A percentile compares a stretch with the other conserved stretches of the same genome.
Conservation (phyloP, 2,888 invertebrate genomes). For the Acronicta psi region DNA sequence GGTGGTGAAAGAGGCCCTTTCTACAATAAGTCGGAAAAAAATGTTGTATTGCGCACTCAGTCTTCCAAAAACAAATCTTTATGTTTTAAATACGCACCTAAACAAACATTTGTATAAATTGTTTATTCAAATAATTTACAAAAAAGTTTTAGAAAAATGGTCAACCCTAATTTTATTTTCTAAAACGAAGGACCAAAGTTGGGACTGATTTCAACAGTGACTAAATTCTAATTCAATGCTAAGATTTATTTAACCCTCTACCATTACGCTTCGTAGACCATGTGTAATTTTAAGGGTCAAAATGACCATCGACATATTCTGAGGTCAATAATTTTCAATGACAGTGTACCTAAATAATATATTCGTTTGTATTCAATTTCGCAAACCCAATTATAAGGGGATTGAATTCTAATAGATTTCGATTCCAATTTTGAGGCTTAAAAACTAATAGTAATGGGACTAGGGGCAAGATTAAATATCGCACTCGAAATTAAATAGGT, state of each 20-base stretch:
- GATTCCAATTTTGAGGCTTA: slow-evolving; percentile 67
- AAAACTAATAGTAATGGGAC: slow-evolving; percentile 60
- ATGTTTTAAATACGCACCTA: too few species aligned
- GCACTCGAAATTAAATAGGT: slow-evolving; percentile 33
- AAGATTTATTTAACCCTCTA: slow-evolving; percentile 1
- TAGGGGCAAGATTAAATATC: slow-evolving; percentile 55
- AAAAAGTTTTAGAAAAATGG: too few species aligned
- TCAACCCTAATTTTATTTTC: too few species aligned
- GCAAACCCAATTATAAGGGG: slow-evolving; percentile 62
- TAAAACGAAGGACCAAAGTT: too few species aligned
- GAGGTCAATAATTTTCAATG: slow-evolving; percentile 29
- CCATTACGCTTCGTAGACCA: slow-evolving; percentile 12
- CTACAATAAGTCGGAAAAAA: too few species aligned
- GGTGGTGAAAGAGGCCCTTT: too few species aligned
- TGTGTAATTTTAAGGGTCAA: slow-evolving; percentile 31
- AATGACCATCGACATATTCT: slow-evolving; percentile 21
- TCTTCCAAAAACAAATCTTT: too few species aligned
- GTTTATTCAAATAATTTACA: too few species aligned
- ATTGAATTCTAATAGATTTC: slow-evolving; percentile 61
- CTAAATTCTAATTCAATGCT: too few species aligned
- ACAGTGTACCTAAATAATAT: slow-evolving; percentile 19
- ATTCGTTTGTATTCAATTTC: slow-evolving; percentile 52
- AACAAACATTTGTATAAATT: too few species aligned
- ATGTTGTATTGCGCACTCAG: too few species aligned
- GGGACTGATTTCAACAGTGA: too few species aligned